Percentiles rank a stretch among this genome's conserved stretches.
Evolutionary conservation across 2,888 invertebrate species (phyloP).

Genomic region (Macrosoma leucophasiata): DNA sequence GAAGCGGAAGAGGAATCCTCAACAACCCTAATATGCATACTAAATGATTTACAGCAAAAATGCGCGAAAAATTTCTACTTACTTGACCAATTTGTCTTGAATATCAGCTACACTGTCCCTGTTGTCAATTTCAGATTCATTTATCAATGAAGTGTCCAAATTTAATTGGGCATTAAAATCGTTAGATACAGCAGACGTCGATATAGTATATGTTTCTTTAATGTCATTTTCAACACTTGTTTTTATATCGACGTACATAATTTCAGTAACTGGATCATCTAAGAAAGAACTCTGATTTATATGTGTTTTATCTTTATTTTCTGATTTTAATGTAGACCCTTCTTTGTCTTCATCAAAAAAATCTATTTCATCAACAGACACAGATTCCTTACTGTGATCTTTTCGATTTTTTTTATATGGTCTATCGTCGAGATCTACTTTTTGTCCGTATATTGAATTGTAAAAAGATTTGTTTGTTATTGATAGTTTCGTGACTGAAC

Average conservation of each 20-base stretch:
- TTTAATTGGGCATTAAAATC: constrained; percentile 36
- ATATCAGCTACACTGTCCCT: no score
- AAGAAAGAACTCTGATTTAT: constrained; percentile 49
- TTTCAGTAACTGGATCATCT: constrained; percentile 53
- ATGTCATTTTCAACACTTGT: constrained; percentile 31
- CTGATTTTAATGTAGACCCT: constrained; percentile 26
- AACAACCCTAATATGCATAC: no score
- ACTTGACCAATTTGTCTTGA: no score
- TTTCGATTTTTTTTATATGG: constrained; percentile 27
- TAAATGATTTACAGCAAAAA: no score
- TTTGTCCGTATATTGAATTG: constrained; percentile 60
- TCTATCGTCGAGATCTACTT: constrained; percentile 28
- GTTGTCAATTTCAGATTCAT: constrained; percentile 29
- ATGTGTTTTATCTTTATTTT: constrained; percentile 37
- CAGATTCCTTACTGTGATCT: constrained; percentile 26
- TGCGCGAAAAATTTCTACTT: no score
- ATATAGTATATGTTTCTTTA: constrained; percentile 31
- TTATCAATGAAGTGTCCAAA: constrained; percentile 32
- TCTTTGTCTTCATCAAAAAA: constrained; percentile 27
- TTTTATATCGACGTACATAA: constrained; percentile 44
- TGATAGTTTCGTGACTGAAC: constrained; percentile 61
- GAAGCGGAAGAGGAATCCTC: no score
- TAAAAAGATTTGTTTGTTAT: constrained; percentile 67
- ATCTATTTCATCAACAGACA: constrained; percentile 25
- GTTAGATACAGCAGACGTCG: constrained; percentile 39